Evolutionary conservation across 2,113 vertebrate genomes (phyloP), one percentile per base, ranked within the genome.

Genomic region (Trachemys scripta): DNA sequence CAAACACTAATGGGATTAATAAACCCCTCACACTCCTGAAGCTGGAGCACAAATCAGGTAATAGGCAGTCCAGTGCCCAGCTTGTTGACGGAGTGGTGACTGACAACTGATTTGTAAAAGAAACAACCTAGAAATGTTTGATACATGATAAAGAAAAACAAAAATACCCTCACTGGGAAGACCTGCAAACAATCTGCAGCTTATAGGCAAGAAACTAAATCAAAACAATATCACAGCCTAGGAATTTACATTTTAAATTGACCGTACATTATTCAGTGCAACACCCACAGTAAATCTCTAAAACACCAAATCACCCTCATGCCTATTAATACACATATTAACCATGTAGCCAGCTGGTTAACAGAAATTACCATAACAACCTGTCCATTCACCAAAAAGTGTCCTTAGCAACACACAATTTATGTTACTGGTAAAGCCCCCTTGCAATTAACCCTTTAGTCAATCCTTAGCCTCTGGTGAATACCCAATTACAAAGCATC

Each of bases 401-500:
- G 65, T 38, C 35, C n/a, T 47, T 78, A 47, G 75, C 75, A 27
- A 47, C 42, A 78, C 13, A 47, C 42, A 2, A 47, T 47, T 22
- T 47, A 14, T 78, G 25, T 78, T 78, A 78, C 25, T 47, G 25
- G 25, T 45, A 25, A 47, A 78, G 83, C 29, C 79, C 89, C 50
- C 86, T 88, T 92, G 87, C 91, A 95, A 96, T 2, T 56, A 38
- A 0, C 4, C 82, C 92, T 80, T 90, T 85, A 93, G 95, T 96
- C 91, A 94, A 75, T 88, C 81, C 0, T 3, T 95, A 95, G 59
- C 50, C 3, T 3, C 84, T 89, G 94, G 90, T 96, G 93, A 97
- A 93, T 96, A 97, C 89, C 51, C 83, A 94, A 88, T 95, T 91
- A 92, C 85, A 90, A 92, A 95, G 92, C 79, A 92, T 81, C 93